Conservation (phyloP, 2,797 vertebrate species). For the Bradypus variegatus region DNA sequence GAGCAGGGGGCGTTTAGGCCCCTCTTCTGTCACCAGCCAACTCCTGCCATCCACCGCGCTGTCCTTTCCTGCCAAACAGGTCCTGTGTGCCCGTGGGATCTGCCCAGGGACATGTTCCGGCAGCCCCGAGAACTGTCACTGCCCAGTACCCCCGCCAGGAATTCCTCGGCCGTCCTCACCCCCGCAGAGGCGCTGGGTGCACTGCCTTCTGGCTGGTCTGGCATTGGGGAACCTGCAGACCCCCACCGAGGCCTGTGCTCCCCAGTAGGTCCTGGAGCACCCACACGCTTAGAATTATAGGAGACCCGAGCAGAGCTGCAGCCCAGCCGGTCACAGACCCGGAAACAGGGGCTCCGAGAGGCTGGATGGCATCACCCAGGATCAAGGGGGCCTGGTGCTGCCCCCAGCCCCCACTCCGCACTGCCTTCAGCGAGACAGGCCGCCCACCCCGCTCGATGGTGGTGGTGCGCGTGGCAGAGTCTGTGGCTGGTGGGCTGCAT, state of each 20-base stretch:
- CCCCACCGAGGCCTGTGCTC: neutral
- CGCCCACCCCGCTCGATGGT: no score
- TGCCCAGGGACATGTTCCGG: neutral
- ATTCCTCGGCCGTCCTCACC: neutral
- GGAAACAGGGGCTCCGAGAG: neutral
- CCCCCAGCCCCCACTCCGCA: neutral
- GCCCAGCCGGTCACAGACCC: neutral
- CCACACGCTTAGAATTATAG: neutral
- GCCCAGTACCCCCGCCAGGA: no score
- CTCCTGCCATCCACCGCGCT: neutral
- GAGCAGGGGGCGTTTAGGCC: no score
- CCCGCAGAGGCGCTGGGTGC: neutral
- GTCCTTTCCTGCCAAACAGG: neutral
- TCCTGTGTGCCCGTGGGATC: neutral
- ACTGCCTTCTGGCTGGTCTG: neutral
- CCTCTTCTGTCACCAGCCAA: accelerated
- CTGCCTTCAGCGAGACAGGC: no score
- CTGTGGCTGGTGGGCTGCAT: neutral
- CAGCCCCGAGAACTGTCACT: neutral
- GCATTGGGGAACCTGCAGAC: neutral
- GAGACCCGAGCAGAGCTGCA: neutral
- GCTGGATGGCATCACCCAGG: neutral
- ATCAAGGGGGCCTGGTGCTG: no score
- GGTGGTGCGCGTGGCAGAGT: neutral
- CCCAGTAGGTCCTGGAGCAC: neutral